Base-by-base conservation (phyloP, 2,888 invertebrate species). In the Nomada lathburiana region DNA sequence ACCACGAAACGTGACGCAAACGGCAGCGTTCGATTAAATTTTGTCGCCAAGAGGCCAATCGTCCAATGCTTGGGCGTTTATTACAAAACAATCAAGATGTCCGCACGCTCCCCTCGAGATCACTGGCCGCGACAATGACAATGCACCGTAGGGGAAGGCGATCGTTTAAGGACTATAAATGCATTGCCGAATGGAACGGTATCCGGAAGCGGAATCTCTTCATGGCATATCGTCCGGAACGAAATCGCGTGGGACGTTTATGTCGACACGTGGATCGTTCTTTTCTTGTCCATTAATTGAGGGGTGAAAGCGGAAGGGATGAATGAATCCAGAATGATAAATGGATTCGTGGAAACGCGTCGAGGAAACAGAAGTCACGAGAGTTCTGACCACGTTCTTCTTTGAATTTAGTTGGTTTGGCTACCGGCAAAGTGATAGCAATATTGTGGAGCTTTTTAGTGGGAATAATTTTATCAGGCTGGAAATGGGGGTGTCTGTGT, bases 81-180 rank as follows among this genome's bases (percentile, higher is more conserved):
- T 70, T 70, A 50, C 65, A 16, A 47, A 47, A 47, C 47, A 47
- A 47, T 47, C 47, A 47, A 47, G 16, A 47, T 16, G 47, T 47
- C 47, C 16, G 47, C 47, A 47, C 47, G 16, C 47, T 47, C 47
- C 47, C 47, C 47, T 47, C 47, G 47, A 47, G 47, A 47, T 47
- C 47, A 47, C 16, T 47, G 47, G 75, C 55, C 73, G 52, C 72
- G 72, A 68, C 68, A 82, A 76, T 76, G 47, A 57, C 73, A 42
- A 29, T 52, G 79, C 53, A 70, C 65, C 76, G 52, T 57, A 78
- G 75, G 82, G 85, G 76, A 67, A 60, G 70, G 63, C 42, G 53
- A 65, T 67, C 80, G 78, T 87, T 88, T 87, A 88, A 87, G 84
- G 87, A 85, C 80, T 68, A 88, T 90, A 88, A 91, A 88, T 81